Base-by-base conservation (phyloP, 1,140 invertebrate genomes). In the Steinernema feltiae region DNA sequence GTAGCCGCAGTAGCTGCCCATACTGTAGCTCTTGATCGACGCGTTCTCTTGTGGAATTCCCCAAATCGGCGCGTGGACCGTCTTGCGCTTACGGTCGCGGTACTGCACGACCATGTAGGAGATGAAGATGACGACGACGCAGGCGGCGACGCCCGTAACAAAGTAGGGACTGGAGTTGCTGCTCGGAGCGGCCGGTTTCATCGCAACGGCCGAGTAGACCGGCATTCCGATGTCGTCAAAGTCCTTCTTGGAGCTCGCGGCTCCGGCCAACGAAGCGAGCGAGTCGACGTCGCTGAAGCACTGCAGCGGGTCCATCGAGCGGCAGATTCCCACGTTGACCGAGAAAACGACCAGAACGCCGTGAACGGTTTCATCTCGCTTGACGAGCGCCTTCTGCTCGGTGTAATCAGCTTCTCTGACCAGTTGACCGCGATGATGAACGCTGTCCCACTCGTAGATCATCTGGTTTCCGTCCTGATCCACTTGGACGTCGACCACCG, bases 361-460 rank as follows among this genome's bases (percentile, higher is more conserved):
- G n/a, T 21, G 46, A 27, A 76, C n/a, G 32, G 35, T 21, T 3
- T 15, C 71, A 12, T 73, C 30, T 24, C 30, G 17, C n/a, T 75
- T 75, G 30, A n/a, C n/a, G n/a, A n/a, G n/a, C n/a, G 21, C 30
- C 12, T 12, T 2, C 12, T 76, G 30, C 24, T 75, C 75, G 17
- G 15, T 30, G 30, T 27, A 32, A 53, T 27, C 18, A 27, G 74
- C 17, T 48, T 74, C n/a, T n/a, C n/a, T n/a, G 31, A 76, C 3
- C 29, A 32, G 74, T 75, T 17, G 30, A 41, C 48, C 75, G 30
- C 46, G 30, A 7, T 21, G 3, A 7, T 76, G 70, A 12, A 69
- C 79, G 32, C 72, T 69, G 21, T 35, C 53, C 78, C 78, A 80
- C 24, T 72, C 21, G 75, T 77, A 80, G n/a, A 80, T 76, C 69